phyloP scores from a whole-genome alignment of 2,797 vertebrate species.

The Crenuchus spilurus region DNA sequence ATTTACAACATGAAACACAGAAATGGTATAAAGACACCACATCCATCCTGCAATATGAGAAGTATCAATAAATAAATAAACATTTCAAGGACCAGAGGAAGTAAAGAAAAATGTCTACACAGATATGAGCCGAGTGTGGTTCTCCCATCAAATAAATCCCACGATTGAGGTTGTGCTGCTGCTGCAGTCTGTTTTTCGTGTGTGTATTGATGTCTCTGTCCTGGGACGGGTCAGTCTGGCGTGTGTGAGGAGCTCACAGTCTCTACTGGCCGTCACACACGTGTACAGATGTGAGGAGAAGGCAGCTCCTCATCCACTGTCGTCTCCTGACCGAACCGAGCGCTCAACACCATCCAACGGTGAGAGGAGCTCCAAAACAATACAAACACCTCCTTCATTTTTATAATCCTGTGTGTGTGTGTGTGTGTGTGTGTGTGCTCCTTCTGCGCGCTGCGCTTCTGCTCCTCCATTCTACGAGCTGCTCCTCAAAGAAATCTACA shows the following conservation, averaged over 20 bases:
- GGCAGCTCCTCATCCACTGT: slow-evolving; percentile 81
- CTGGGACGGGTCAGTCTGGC: background rate
- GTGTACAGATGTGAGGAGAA: slow-evolving; percentile 78
- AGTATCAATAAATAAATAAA: slow-evolving; percentile 97
- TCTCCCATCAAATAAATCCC: slow-evolving; percentile 26
- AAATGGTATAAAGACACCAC: slow-evolving; percentile 89
- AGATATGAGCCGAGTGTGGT: slow-evolving; percentile 71
- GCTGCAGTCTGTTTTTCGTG: slow-evolving; percentile 51
- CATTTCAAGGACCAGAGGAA: slow-evolving; percentile 76
- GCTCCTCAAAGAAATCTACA: slow-evolving; percentile 28
- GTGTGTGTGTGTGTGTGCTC: slow-evolving; percentile 24
- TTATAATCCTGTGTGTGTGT: no score
- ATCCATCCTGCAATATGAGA: slow-evolving; percentile 90
- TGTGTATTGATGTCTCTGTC: no score
- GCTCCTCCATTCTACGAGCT: slow-evolving; percentile 13
- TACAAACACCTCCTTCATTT: background rate
- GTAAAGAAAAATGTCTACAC: slow-evolving; percentile 69
- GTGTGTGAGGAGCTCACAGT: slow-evolving; percentile 61
- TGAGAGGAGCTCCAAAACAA: slow-evolving; percentile 35
- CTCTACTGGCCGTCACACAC: slow-evolving; percentile 89
- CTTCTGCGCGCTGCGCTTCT: slow-evolving; percentile 8
- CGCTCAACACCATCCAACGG: slow-evolving; percentile 74
- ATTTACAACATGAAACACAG: slow-evolving; percentile 95
- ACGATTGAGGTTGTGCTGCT: slow-evolving; percentile 26
- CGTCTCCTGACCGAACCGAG: slow-evolving; percentile 70